These are phyloP conservation scores for Leptinotarsa rubiginosa DNA, from an alignment of 2,888 invertebrate genomes.

Conservation along the genomic window DNA sequence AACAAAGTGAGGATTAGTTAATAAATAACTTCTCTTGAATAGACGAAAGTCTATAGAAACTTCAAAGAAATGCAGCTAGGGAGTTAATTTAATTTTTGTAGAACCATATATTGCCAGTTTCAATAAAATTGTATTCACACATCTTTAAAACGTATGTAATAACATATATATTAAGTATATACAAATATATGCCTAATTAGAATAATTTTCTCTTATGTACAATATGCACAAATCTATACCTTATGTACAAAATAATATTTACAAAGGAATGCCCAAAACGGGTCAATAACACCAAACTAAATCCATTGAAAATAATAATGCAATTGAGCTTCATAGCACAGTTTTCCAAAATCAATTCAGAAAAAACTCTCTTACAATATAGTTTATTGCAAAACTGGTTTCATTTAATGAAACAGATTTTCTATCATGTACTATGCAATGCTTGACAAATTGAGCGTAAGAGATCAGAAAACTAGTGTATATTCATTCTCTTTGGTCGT, in stretches of 20 bases:
- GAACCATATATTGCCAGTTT: conserved; percentile 63
- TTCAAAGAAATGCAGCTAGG: conserved; percentile 49
- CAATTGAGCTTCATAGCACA: conserved; percentile 43
- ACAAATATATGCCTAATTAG: conserved; percentile 62
- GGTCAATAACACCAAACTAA: conserved; percentile 51
- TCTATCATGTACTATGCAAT: conserved; percentile 30
- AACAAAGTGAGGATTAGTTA: conserved; percentile 24
- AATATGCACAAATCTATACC: conserved; percentile 59
- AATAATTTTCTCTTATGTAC: conserved; percentile 65
- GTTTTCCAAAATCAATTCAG: conserved; percentile 11
- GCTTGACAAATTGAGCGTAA: conserved; percentile 27
- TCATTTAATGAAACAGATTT: neutral
- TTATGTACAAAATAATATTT: conserved; percentile 51
- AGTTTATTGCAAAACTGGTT: conserved; percentile 9
- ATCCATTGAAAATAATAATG: conserved; percentile 36
- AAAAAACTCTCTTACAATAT: neutral
- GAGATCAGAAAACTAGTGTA: conserved; percentile 21
- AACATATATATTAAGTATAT: conserved; percentile 59
- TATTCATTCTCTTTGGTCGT: conserved; percentile 2
- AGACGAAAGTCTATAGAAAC: neutral
- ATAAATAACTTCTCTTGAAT: neutral
- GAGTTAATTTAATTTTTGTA: conserved; percentile 55
- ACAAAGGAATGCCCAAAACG: conserved; percentile 63
- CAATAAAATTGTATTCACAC: conserved; percentile 61
- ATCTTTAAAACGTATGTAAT: conserved; percentile 62